Conservation (phyloP, 2,797 vertebrate genomes). For the Malurus leucopterus region DNA sequence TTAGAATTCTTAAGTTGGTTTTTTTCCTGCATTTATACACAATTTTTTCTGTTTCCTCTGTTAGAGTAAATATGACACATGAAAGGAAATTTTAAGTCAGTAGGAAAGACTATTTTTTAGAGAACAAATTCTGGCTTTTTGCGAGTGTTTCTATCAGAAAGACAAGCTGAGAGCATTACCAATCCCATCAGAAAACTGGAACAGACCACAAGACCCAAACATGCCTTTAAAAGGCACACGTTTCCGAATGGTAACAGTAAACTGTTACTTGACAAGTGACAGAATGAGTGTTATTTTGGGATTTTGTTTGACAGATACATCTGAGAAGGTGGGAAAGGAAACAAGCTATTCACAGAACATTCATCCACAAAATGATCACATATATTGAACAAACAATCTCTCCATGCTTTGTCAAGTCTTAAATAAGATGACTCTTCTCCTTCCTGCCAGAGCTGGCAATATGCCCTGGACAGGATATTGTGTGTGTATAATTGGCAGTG, state of each 20-base stretch:
- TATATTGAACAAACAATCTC: slow-evolving; percentile 23
- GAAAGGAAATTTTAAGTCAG: not conserved
- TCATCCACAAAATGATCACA: not conserved
- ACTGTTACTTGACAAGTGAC: slow-evolving; percentile 1
- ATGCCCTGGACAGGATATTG: not conserved
- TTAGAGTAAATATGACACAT: not conserved
- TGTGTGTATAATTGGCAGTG: not conserved
- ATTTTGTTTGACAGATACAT: not conserved
- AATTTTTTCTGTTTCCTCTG: not conserved
- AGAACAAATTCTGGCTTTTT: not conserved
- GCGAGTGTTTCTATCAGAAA: not conserved
- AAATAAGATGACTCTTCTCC: not conserved
- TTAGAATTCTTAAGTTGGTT: not conserved
- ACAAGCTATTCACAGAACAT: not conserved
- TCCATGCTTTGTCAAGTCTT: slow-evolving; percentile 4
- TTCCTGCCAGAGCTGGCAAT: slow-evolving; percentile 7
- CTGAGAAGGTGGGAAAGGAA: slow-evolving; percentile 24
- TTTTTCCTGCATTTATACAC: not conserved
- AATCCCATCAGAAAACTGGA: not conserved
- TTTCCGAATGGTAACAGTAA: not conserved
- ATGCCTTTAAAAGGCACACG: not conserved
- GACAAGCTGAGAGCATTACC: not conserved
- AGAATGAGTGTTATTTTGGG: not conserved
- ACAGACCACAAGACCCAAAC: not conserved
- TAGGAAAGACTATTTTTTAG: not conserved